These are phyloP conservation scores for Stratiomys singularior DNA, from an alignment of 2,888 invertebrate species.

Conservation along the genomic window DNA sequence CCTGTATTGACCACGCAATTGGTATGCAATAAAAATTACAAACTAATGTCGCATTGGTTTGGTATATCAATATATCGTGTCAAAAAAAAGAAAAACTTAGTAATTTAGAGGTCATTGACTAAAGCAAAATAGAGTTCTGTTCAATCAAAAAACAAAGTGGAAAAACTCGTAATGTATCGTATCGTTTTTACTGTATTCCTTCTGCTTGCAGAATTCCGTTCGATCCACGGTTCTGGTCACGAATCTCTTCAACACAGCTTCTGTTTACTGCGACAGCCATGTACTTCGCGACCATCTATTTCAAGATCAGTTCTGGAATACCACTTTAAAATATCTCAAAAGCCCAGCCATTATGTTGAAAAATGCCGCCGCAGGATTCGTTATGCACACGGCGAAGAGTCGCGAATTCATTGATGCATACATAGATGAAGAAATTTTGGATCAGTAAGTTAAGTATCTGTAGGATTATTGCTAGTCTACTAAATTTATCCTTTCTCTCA, in stretches of 20 bases:
- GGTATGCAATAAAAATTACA: too few relatives aligned
- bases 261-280: constrained; percentile 55
- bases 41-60: too few relatives aligned
- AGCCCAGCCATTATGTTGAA: constrained; percentile 59
- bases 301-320: constrained; percentile 54
- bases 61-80: too few relatives aligned
- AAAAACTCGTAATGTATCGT: too few relatives aligned
- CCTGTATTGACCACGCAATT: too few relatives aligned
- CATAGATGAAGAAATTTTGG: constrained; percentile 58
- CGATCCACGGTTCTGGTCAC: constrained; percentile 46
- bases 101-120: too few relatives aligned
- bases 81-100: too few relatives aligned
- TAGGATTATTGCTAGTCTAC: constrained; percentile 50
- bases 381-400: constrained; percentile 60
- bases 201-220: constrained; percentile 44
- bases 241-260: constrained; percentile 48
- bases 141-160: too few relatives aligned
- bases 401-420: constrained; percentile 57
- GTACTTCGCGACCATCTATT: constrained; percentile 55
- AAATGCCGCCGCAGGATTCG: constrained; percentile 60
- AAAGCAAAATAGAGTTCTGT: too few relatives aligned
- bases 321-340: constrained; percentile 58
- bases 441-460: constrained; percentile 56
- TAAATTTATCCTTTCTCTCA: constrained; percentile 50
- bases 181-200: too few relatives aligned